phyloP scores from a whole-genome alignment of 2,797 vertebrate genomes.

The Myiotriccus ornatus region DNA sequence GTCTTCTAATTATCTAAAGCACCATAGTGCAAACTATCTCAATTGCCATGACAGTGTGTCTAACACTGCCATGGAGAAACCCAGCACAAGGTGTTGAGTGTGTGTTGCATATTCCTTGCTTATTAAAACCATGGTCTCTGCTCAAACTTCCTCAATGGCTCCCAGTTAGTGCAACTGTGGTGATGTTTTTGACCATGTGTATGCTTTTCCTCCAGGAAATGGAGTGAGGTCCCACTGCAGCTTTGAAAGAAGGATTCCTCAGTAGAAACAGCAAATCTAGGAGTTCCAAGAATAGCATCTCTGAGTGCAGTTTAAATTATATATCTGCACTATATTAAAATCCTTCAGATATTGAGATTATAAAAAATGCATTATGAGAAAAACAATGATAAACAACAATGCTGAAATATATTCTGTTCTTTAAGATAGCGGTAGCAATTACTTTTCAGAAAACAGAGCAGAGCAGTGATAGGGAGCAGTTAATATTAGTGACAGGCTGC shows the following conservation, averaged over 20 bases:
- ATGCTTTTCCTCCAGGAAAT: neutral
- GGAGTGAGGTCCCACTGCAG: neutral
- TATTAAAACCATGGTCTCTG: neutral
- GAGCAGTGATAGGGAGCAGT: neutral
- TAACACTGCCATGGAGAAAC: neutral
- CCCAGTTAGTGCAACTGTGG: neutral
- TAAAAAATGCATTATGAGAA: neutral
- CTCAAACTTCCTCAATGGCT: neutral
- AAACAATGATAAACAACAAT: neutral
- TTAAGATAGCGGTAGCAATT: neutral
- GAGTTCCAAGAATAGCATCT: neutral
- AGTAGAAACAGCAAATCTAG: neutral
- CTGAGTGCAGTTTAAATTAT: neutral
- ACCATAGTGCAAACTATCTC: neutral
- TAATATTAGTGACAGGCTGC: neutral
- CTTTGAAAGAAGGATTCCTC: neutral
- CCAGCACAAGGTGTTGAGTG: neutral
- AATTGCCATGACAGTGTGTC: constrained; percentile 12
- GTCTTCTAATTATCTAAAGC: neutral
- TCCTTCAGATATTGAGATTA: neutral
- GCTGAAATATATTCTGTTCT: neutral
- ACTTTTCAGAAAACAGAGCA: neutral
- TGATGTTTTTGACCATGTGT: neutral
- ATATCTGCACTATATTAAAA: neutral
- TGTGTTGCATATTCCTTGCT: neutral